A percentile compares a stretch with the other conserved stretches of the same genome.
Evolutionary conservation across 2,888 invertebrate species (phyloP).

Genomic region (Auanema sp.): DNA sequence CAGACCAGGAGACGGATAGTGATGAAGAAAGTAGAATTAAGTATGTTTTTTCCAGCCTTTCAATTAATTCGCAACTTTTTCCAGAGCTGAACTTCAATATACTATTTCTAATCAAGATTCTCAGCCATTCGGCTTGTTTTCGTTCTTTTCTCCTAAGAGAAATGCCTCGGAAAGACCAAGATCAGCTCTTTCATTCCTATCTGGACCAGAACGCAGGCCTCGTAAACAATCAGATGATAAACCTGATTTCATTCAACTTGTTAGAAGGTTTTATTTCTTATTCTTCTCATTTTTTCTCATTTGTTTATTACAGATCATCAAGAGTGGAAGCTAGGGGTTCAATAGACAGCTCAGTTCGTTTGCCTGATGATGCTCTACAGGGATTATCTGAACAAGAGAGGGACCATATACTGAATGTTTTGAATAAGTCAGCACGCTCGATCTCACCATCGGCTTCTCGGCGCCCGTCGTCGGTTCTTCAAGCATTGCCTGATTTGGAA

Average conservation of each 20-base stretch:
- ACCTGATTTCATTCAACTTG: slow-evolving; percentile 33
- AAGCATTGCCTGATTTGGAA: slow-evolving; percentile 47
- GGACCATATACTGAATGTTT: slow-evolving; percentile 52
- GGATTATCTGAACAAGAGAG: slow-evolving; percentile 54
- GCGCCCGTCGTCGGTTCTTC: slow-evolving; percentile 52
- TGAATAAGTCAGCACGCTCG: slow-evolving; percentile 28
- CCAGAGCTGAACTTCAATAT: too few relatives aligned
- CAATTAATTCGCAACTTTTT: too few relatives aligned
- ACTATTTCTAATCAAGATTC: background rate
- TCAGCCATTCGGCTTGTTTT: slow-evolving; percentile 34
- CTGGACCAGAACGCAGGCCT: slow-evolving; percentile 8
- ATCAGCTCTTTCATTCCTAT: slow-evolving; percentile 35
- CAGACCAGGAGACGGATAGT: background rate
- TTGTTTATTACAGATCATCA: slow-evolving; percentile 15
- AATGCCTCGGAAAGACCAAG: slow-evolving; percentile 30
- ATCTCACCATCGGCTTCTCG: slow-evolving; percentile 46
- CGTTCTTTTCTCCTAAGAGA: slow-evolving; percentile 35
- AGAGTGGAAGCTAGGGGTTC: slow-evolving; percentile 37
- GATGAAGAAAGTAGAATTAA: background rate
- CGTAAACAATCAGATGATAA: slow-evolving; percentile 31
- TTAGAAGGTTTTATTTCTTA: slow-evolving; percentile 24
- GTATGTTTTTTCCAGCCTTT: background rate
- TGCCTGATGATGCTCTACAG: slow-evolving; percentile 53
- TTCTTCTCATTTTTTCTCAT: background rate
- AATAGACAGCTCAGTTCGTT: slow-evolving; percentile 28